These are phyloP conservation scores for Ceramica pisi DNA, from an alignment of 2,888 invertebrate species.

Conservation along the genomic window DNA sequence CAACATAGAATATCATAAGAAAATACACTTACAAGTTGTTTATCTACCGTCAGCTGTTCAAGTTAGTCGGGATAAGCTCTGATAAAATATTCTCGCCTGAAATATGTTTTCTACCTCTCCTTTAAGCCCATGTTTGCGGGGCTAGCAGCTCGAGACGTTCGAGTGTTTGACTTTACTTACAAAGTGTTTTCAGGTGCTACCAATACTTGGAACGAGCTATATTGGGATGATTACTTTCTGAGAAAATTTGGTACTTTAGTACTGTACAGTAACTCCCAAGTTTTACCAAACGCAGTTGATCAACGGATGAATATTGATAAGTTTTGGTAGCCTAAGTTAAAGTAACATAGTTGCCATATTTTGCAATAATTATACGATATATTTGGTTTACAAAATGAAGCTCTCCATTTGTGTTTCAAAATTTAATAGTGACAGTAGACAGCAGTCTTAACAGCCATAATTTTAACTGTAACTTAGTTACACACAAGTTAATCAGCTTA, in stretches of 20 bases:
- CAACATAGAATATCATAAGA: background rate
- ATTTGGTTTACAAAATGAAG: no score
- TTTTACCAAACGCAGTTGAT: background rate
- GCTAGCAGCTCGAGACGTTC: background rate
- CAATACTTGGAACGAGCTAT: background rate
- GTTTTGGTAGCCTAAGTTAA: background rate
- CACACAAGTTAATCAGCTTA: no score
- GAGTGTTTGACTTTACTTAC: conserved; percentile 39
- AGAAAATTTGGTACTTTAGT: conserved; percentile 5
- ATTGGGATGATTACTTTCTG: background rate
- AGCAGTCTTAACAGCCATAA: no score
- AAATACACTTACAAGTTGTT: conserved; percentile 21
- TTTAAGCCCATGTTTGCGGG: conserved; percentile 32
- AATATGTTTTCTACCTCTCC: conserved; percentile 20
- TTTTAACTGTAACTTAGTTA: no score
- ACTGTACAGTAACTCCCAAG: background rate
- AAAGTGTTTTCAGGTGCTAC: conserved; percentile 35
- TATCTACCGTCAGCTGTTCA: conserved; percentile 11
- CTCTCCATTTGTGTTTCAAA: no score
- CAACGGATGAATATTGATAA: background rate
- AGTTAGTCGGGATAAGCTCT: conserved; percentile 19
- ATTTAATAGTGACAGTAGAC: no score
- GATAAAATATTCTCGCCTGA: conserved; percentile 28
- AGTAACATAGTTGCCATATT: background rate
- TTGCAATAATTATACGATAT: no score